Evolutionary conservation across 2,888 invertebrate species (phyloP).

Genomic region (Mythimna loreyi): DNA sequence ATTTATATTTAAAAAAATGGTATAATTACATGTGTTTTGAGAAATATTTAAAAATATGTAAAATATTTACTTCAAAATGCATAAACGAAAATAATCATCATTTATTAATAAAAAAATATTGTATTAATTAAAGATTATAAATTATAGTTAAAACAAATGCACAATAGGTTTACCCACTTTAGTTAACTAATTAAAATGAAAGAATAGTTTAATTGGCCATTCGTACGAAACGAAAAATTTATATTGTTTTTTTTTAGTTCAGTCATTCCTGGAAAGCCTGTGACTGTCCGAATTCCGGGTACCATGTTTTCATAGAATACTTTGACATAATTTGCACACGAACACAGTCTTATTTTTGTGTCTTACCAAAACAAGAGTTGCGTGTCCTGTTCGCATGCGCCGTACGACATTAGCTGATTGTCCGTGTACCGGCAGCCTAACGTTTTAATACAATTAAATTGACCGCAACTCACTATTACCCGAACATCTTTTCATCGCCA

Average conservation of each 20-base stretch:
- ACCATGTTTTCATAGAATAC: conserved; percentile 14
- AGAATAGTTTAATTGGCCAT: conserved; percentile 3
- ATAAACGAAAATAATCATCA: too few species aligned
- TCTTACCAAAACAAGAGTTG: conserved; percentile 74
- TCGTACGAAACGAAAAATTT: conserved; percentile 1
- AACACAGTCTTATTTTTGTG: conserved; percentile 52
- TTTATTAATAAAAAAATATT: too few species aligned
- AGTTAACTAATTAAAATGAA: too few species aligned
- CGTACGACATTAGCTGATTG: conserved; percentile 88
- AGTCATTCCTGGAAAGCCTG: conserved; percentile 9
- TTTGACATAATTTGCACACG: conserved; percentile 42
- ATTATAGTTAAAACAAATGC: too few species aligned
- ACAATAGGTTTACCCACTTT: too few species aligned
- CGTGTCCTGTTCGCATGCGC: conserved; percentile 87
- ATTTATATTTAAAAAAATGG: too few species aligned
- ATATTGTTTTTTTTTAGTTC: not conserved
- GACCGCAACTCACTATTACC: conserved; percentile 85
- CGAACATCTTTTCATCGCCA: conserved; percentile 84
- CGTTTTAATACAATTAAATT: conserved; percentile 91
- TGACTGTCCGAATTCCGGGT: conserved; percentile 1
- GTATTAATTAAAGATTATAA: too few species aligned
- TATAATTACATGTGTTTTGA: too few species aligned
- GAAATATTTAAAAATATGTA: too few species aligned
- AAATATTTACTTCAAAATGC: too few species aligned
- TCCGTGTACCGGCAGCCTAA: conserved; percentile 83